These are phyloP conservation scores for Stenolophus ochropezus DNA, from an alignment of 2,888 invertebrate species.

Conservation along the genomic window DNA sequence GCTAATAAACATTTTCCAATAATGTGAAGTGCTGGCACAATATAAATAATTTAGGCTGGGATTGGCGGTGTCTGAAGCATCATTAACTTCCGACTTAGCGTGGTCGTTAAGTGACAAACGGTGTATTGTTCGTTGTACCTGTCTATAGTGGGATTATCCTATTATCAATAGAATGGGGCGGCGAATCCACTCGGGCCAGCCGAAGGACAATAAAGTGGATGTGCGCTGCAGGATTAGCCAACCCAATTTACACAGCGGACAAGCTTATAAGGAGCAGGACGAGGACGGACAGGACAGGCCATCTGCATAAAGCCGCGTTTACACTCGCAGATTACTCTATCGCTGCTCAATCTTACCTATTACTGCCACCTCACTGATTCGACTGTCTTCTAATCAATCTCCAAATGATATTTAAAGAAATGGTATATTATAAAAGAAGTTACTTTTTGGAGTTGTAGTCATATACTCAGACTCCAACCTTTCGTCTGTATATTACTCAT, in stretches of 20 bases:
- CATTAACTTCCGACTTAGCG: constrained; percentile 52
- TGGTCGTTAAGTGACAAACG: constrained; percentile 56
- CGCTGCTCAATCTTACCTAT: background rate
- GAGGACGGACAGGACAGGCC: background rate
- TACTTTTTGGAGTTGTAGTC: too few species aligned
- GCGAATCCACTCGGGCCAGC: constrained; percentile 41
- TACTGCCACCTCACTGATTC: too few species aligned
- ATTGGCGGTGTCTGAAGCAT: constrained; percentile 41
- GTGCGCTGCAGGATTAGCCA: constrained; percentile 41
- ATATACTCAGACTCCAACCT: too few species aligned
- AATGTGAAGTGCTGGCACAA: too few species aligned
- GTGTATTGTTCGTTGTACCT: constrained; percentile 59
- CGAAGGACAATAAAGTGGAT: constrained; percentile 48
- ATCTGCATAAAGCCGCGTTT: constrained; percentile 39
- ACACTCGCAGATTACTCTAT: background rate
- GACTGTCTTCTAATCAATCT: too few species aligned
- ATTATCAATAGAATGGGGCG: constrained; percentile 52
- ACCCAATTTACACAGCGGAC: constrained; percentile 57
- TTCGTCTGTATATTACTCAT: too few species aligned
- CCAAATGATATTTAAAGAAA: too few species aligned
- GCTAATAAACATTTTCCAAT: too few species aligned
- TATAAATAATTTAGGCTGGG: constrained; percentile 42
- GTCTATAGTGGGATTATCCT: constrained; percentile 58
- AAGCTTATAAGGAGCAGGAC: constrained; percentile 43
- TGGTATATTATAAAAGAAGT: too few species aligned